Conservation (phyloP, 2,797 vertebrate genomes). For the Neostethus bicornis region DNA sequence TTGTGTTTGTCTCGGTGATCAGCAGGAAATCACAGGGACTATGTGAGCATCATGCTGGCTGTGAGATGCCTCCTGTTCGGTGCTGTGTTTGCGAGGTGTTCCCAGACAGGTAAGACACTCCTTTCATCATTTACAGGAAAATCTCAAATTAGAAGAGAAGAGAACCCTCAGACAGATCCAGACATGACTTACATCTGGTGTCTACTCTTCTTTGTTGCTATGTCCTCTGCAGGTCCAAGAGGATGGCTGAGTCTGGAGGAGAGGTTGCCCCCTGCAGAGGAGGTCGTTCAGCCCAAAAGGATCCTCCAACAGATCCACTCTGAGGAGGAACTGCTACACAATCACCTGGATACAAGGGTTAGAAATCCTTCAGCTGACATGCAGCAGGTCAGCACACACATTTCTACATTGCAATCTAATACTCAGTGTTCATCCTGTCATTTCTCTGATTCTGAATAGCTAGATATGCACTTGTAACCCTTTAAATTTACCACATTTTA, state of each 20-base stretch:
- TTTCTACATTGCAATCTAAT: not conserved
- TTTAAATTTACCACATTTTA: not conserved
- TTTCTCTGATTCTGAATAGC: not conserved
- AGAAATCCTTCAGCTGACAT: constrained; percentile 69
- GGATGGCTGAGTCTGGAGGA: constrained; percentile 64
- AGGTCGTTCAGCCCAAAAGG: constrained; percentile 86
- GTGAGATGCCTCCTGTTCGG: constrained; percentile 88
- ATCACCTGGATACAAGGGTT: constrained; percentile 87
- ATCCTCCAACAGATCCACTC: constrained; percentile 85
- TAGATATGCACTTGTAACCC: not conserved
- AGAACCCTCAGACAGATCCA: not conserved
- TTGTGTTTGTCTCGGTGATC: constrained; percentile 27
- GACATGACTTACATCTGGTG: not conserved
- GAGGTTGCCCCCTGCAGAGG: constrained; percentile 62
- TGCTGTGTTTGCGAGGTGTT: constrained; percentile 79
- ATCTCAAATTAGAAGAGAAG: too few relatives aligned
- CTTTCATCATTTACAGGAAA: too few relatives aligned
- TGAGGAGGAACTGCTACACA: constrained; percentile 84
- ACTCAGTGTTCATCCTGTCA: too few relatives aligned
- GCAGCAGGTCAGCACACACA: constrained; percentile 72
- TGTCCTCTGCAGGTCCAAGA: constrained; percentile 60
- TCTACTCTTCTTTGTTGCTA: not conserved
- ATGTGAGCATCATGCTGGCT: constrained; percentile 89
- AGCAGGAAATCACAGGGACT: constrained; percentile 72
- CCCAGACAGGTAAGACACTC: constrained; percentile 80